Conservation (phyloP, 2,797 vertebrate genomes). For the Dallia pectoralis region DNA sequence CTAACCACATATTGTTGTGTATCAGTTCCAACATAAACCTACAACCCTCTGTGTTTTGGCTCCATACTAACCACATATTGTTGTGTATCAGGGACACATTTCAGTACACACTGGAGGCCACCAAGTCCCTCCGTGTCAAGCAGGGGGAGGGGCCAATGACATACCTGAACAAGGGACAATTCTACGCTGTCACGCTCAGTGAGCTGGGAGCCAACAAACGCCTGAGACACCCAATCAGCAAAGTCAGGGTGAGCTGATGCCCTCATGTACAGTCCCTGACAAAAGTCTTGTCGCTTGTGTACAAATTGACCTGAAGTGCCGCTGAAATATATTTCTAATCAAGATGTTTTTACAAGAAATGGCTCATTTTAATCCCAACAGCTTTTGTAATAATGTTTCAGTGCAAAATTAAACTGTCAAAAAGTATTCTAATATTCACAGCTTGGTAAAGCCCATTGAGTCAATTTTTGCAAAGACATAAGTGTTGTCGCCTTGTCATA, state of each 20-base stretch:
- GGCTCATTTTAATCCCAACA: no score
- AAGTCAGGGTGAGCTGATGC: constrained; percentile 87
- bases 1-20: neutral
- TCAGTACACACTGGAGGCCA: constrained; percentile 91
- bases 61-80: neutral
- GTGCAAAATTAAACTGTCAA: no score
- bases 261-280: neutral
- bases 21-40: constrained; percentile 47
- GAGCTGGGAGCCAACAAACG: constrained; percentile 93
- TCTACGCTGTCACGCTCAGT: constrained; percentile 91
- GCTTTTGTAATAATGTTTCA: no score
- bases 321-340: no score
- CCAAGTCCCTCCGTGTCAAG: constrained; percentile 94
- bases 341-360: no score
- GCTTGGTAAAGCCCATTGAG: no score
- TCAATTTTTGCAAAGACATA: no score
- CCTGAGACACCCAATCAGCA: constrained; percentile 95
- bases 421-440: no score
- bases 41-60: constrained; percentile 5
- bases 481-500: no score
- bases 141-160: constrained; percentile 96
- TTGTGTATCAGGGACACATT: constrained; percentile 79
- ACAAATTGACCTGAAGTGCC: no score
- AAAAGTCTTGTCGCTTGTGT: neutral
- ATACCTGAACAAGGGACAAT: constrained; percentile 98